Evolutionary conservation across 2,797 vertebrate species (phyloP).

Genomic region (Phaenicophaeus curvirostris): DNA sequence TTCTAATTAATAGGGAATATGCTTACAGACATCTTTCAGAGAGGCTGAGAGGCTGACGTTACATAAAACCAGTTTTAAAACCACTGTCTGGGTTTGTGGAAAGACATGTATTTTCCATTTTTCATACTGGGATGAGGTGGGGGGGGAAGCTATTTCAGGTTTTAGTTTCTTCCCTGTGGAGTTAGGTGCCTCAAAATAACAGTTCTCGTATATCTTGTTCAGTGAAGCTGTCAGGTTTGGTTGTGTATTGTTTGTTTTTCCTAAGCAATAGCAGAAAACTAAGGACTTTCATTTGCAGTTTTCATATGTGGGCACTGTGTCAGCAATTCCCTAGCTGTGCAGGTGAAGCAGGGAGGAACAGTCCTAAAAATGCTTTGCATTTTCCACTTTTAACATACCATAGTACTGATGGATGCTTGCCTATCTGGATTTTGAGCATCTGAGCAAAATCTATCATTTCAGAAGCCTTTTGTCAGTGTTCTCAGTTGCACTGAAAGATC

Average conservation of each 20-base stretch:
- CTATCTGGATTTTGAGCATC: not conserved
- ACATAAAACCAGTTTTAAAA: not conserved
- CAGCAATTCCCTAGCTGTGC: not conserved
- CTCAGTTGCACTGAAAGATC: not conserved
- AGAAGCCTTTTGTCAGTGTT: not conserved
- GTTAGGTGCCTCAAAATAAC: not conserved
- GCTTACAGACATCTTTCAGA: not conserved
- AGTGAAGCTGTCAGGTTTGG: not conserved
- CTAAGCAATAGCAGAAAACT: not conserved
- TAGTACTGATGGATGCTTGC: not conserved
- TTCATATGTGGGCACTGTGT: not conserved
- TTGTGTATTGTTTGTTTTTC: not conserved
- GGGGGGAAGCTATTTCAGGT: not conserved
- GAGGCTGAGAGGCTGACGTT: not conserved
- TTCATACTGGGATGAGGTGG: not conserved
- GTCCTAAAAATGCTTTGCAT: conserved; percentile 11
- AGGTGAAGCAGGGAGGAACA: not conserved
- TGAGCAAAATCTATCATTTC: not conserved
- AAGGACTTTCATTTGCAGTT: not conserved
- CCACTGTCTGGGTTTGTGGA: not conserved
- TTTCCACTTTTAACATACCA: not conserved
- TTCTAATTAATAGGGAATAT: conserved; percentile 23
- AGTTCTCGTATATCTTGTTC: not conserved
- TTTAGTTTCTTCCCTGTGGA: conserved; percentile 25
- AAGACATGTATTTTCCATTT: not conserved